Percentiles rank a stretch among this genome's conserved stretches.
Conservation (phyloP, 2,797 vertebrate species). For the Choloepus didactylus region DNA sequence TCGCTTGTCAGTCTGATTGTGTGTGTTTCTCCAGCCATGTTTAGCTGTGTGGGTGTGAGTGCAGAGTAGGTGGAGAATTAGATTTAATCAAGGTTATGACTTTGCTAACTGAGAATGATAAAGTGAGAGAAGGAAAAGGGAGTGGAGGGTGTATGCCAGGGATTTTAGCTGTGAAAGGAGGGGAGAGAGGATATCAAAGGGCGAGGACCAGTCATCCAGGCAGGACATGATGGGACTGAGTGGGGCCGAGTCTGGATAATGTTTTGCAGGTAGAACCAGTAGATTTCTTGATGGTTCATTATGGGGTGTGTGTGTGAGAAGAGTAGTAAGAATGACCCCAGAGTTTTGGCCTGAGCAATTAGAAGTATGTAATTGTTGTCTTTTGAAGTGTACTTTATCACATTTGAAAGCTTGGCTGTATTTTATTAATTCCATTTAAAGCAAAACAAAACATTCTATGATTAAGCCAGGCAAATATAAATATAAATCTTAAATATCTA, state of each 20-base stretch:
- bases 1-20: not conserved
- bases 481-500: not conserved
- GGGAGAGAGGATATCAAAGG: not conserved
- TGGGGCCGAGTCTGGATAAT: not conserved
- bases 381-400: not conserved
- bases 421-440: constrained; percentile 53
- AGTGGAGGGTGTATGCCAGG: not conserved
- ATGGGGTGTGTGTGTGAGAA: not conserved
- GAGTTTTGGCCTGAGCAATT: not conserved
- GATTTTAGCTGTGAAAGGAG: not conserved
- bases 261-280: not conserved
- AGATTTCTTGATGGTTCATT: not conserved
- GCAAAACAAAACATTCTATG: not conserved
- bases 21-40: not conserved
- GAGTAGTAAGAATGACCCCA: not conserved
- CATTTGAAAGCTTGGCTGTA: not conserved
- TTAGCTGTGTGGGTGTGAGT: not conserved
- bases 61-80: constrained; percentile 22
- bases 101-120: not conserved
- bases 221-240: not conserved
- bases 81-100: not conserved
- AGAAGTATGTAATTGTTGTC: not conserved
- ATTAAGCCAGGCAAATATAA: constrained; percentile 55
- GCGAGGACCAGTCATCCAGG: not conserved
- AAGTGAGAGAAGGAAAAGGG: not conserved